phyloP scores from a whole-genome alignment of 2,113 vertebrate genomes.

The Apodemus speciosus region DNA sequence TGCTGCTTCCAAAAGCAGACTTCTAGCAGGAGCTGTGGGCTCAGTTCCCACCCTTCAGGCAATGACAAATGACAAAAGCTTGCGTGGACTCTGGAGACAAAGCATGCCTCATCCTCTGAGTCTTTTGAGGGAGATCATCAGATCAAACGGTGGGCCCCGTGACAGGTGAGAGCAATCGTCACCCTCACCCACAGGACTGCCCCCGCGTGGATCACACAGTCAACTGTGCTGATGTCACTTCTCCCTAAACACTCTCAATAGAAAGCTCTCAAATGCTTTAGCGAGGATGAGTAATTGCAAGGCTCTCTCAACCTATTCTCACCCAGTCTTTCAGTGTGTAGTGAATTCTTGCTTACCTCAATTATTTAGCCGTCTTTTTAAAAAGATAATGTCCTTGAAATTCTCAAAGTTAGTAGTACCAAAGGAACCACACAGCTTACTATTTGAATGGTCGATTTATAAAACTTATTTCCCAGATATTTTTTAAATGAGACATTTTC shows the following conservation, averaged over 20 bases:
- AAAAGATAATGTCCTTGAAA: constrained; percentile 55
- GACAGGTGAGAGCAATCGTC: not conserved
- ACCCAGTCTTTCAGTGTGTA: constrained; percentile 12
- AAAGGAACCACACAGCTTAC: constrained; percentile 42
- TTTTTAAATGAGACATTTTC: constrained; percentile 21
- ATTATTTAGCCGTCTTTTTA: constrained; percentile 8
- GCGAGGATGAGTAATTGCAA: constrained; percentile 27
- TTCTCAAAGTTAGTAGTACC: constrained; percentile 59
- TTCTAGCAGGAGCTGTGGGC: constrained; percentile 34
- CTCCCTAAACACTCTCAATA: not conserved
- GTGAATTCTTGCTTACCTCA: not conserved
- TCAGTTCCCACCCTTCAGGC: constrained; percentile 74
- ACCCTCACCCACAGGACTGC: not conserved
- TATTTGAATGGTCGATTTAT: constrained; percentile 58
- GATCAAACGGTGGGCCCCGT: constrained; percentile 46
- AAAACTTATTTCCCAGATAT: constrained; percentile 52
- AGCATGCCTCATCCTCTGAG: constrained; percentile 35
- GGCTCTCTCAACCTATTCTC: not conserved
- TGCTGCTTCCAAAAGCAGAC: constrained; percentile 27
- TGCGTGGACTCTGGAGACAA: constrained; percentile 47
- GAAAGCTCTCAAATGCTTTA: not conserved
- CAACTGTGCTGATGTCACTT: not conserved
- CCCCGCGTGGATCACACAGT: constrained; percentile 26
- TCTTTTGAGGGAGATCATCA: constrained; percentile 63
- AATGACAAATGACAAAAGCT: constrained; percentile 47